phyloP scores from a whole-genome alignment of 2,113 vertebrate genomes.

The Ciconia stormi region DNA sequence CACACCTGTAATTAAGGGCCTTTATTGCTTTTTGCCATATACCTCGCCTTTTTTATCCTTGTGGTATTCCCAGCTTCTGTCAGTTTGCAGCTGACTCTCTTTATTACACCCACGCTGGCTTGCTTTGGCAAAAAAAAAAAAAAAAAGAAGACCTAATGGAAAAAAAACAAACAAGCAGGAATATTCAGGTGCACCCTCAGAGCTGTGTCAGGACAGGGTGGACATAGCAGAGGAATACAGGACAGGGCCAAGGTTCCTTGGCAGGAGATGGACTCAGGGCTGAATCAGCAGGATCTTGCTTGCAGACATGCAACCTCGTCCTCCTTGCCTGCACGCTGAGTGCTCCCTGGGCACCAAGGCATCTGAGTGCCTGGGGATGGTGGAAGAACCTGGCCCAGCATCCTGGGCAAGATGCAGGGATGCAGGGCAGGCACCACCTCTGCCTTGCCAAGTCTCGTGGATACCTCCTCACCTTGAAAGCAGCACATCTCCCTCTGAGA shows the following conservation, averaged over 20 bases:
- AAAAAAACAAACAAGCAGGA: not conserved
- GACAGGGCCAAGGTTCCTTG: not conserved
- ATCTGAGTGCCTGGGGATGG: not conserved
- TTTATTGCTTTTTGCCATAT: constrained; percentile 43
- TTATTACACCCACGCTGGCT: not conserved
- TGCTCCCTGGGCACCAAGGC: not conserved
- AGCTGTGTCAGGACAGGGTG: not conserved
- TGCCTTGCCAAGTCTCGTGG: not conserved
- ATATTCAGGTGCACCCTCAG: not conserved
- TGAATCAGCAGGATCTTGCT: not conserved
- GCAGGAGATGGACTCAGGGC: not conserved
- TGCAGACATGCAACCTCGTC: not conserved
- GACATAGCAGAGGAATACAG: not conserved
- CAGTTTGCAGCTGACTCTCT: not conserved
- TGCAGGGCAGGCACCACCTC: not conserved
- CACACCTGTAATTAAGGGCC: constrained; percentile 35
- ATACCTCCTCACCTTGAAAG: not conserved
- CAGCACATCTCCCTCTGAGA: not conserved
- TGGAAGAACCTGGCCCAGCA: not conserved
- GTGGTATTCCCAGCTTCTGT: not conserved
- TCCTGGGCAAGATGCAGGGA: not conserved
- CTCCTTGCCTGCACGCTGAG: not conserved
- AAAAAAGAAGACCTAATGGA: not conserved
- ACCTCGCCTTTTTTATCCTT: not conserved
- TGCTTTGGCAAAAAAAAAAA: not conserved